Evolutionary conservation across 2,797 vertebrate species (phyloP).

Genomic region (Sebastolobus altivelis): DNA sequence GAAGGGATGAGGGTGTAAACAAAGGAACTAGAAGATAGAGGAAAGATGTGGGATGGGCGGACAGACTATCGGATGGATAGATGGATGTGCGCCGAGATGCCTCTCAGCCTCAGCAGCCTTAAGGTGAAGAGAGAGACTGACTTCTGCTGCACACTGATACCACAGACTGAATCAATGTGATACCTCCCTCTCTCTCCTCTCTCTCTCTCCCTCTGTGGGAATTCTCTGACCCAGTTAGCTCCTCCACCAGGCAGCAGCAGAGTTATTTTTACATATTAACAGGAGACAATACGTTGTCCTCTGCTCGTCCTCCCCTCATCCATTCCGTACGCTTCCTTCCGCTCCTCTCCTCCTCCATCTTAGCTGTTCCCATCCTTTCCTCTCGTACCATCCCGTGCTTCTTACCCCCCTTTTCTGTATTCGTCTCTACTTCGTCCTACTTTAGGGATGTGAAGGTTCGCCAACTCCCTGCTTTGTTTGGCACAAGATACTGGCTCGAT

Average conservation of each 20-base stretch:
- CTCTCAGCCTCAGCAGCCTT: slow-evolving; percentile 30
- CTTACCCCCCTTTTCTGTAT: slow-evolving; percentile 17
- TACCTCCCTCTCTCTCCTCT: slow-evolving; percentile 38
- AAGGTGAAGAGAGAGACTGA: slow-evolving; percentile 52
- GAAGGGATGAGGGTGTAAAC: slow-evolving; percentile 37
- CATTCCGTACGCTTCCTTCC: slow-evolving; percentile 39
- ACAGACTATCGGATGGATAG: slow-evolving; percentile 19
- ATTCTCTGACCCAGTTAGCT: slow-evolving; percentile 88
- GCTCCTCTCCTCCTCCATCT: slow-evolving; percentile 58
- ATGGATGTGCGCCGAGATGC: slow-evolving; percentile 33
- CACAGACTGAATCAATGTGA: slow-evolving; percentile 63
- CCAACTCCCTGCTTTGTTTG: slow-evolving; percentile 29
- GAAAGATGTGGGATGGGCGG: slow-evolving; percentile 9
- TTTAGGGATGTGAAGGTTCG: slow-evolving; percentile 29
- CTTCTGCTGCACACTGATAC: slow-evolving; percentile 67
- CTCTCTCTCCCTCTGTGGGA: slow-evolving; percentile 74
- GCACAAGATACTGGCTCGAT: background rate
- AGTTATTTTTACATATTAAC: slow-evolving; percentile 88
- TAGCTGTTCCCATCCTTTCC: slow-evolving; percentile 32
- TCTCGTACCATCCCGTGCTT: slow-evolving; percentile 17
- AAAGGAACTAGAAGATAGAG: slow-evolving; percentile 21
- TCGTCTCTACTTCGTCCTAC: slow-evolving; percentile 8
- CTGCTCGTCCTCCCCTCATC: slow-evolving; percentile 73
- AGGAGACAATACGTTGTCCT: slow-evolving; percentile 82
- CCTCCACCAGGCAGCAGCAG: slow-evolving; percentile 76